These are phyloP conservation scores for Ectobius pallidus DNA, from an alignment of 2,888 invertebrate species.

Conservation along the genomic window DNA sequence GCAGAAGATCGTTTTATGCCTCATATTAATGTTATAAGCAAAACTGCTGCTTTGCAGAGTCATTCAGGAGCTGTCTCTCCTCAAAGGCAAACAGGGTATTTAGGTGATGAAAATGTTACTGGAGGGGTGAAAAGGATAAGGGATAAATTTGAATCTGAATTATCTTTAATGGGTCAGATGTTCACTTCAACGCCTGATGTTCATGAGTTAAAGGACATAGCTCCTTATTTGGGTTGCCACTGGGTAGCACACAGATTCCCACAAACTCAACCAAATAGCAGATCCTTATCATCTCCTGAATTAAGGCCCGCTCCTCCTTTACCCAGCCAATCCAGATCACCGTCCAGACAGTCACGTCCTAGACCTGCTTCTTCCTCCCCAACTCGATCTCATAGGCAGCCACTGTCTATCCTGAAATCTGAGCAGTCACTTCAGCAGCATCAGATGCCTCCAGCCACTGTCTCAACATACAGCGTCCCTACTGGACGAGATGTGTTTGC, in stretches of 20 bases:
- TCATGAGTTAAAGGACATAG: slow-evolving; percentile 75
- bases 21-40: slow-evolving; percentile 88
- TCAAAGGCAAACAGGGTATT: slow-evolving; percentile 50
- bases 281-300: slow-evolving; percentile 52
- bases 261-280: slow-evolving; percentile 59
- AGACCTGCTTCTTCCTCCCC: slow-evolving; percentile 59
- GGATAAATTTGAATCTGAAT: slow-evolving; percentile 71
- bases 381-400: slow-evolving; percentile 25
- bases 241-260: slow-evolving; percentile 85
- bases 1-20: slow-evolving; percentile 81
- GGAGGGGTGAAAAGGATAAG: slow-evolving; percentile 77
- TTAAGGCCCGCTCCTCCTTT: slow-evolving; percentile 54
- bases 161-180: slow-evolving; percentile 75
- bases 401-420: slow-evolving; percentile 37
- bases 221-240: slow-evolving; percentile 76
- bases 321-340: slow-evolving; percentile 50
- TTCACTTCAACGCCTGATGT: slow-evolving; percentile 83
- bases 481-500: slow-evolving; percentile 60
- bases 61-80: slow-evolving; percentile 40
- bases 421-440: slow-evolving; percentile 3
- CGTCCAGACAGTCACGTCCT: slow-evolving; percentile 49
- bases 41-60: slow-evolving; percentile 72
- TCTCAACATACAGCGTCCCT: slow-evolving; percentile 45
- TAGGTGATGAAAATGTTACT: slow-evolving; percentile 53
- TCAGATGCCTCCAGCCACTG: slow-evolving; percentile 40